These are phyloP conservation scores for Notoglanidium macrostoma DNA, from an alignment of 2,797 vertebrate species.

Conservation along the genomic window DNA sequence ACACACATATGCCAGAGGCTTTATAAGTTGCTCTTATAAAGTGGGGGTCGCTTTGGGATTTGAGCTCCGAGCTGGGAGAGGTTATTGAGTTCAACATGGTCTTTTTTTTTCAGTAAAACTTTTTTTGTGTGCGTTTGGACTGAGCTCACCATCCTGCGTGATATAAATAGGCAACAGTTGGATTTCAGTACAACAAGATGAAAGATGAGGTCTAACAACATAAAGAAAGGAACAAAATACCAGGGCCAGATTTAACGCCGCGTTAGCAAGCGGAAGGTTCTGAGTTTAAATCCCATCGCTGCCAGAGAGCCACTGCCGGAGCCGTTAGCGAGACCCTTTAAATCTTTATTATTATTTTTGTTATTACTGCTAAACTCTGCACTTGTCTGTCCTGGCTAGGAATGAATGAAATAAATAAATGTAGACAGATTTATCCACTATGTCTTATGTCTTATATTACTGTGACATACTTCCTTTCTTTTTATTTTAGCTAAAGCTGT, in stretches of 20 bases:
- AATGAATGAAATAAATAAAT: neutral
- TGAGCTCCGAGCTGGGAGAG: constrained; percentile 49
- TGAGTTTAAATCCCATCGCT: neutral
- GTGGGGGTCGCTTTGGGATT: constrained; percentile 52
- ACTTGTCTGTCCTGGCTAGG: neutral
- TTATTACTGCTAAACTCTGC: neutral
- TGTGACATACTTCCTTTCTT: constrained; percentile 10
- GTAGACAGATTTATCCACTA: neutral
- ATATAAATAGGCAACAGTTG: constrained; percentile 35
- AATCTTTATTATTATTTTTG: neutral
- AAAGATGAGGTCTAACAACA: constrained; percentile 1
- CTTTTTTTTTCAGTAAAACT: constrained; percentile 28
- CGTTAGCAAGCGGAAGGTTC: neutral
- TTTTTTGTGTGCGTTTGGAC: constrained; percentile 45
- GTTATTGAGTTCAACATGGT: constrained; percentile 59
- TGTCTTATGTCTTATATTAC: neutral
- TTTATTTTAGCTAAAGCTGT: neutral
- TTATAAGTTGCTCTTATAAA: constrained; percentile 57
- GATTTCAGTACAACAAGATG: neutral
- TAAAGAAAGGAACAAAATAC: constrained; percentile 2
- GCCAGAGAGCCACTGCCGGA: neutral
- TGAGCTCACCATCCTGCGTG: constrained; percentile 10
- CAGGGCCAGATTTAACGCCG: neutral
- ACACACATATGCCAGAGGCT: constrained; percentile 51
- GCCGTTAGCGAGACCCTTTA: neutral